Percentiles rank a stretch among this genome's conserved stretches.
phyloP scores from a whole-genome alignment of 2,797 vertebrate species.

The Poecilia picta region DNA sequence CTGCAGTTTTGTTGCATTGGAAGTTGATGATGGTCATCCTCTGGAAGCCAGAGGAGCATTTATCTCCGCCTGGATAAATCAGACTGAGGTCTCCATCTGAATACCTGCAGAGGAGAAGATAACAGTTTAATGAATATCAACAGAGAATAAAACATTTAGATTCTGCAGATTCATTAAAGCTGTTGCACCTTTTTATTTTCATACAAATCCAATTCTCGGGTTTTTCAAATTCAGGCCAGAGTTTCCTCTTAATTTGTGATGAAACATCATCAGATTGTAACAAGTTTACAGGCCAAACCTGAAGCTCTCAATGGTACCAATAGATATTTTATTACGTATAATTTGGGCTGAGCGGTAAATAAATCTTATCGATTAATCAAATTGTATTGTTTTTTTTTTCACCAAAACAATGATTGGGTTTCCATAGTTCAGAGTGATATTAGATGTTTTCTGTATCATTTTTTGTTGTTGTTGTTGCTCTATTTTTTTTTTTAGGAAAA shows the following conservation, averaged over 20 bases:
- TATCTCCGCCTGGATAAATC: constrained; percentile 86
- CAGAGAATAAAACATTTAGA: neutral
- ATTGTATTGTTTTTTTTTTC: too few relatives aligned
- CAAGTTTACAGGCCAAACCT: neutral
- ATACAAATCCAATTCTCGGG: neutral
- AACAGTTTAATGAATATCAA: neutral
- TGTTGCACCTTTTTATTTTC: neutral
- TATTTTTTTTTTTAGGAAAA: neutral
- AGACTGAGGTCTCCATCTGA: constrained; percentile 95
- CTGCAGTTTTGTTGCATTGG: constrained; percentile 87
- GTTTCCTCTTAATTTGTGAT: neutral
- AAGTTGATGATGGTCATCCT: constrained; percentile 98
- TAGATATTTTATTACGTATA: neutral
- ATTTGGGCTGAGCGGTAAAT: neutral
- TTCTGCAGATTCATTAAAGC: neutral
- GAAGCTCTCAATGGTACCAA: neutral
- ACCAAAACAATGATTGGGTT: too few relatives aligned
- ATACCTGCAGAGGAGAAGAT: constrained; percentile 78
- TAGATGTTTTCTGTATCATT: too few relatives aligned
- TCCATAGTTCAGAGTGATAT: too few relatives aligned
- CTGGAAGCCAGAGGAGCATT: constrained; percentile 91
- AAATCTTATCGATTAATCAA: neutral
- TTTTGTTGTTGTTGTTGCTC: too few relatives aligned
- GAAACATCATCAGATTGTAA: neutral
- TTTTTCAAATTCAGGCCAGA: neutral